Evolutionary conservation across 2,888 invertebrate genomes (phyloP), one percentile per base, ranked within the genome.

Genomic region (Cephus sareptanus): DNA sequence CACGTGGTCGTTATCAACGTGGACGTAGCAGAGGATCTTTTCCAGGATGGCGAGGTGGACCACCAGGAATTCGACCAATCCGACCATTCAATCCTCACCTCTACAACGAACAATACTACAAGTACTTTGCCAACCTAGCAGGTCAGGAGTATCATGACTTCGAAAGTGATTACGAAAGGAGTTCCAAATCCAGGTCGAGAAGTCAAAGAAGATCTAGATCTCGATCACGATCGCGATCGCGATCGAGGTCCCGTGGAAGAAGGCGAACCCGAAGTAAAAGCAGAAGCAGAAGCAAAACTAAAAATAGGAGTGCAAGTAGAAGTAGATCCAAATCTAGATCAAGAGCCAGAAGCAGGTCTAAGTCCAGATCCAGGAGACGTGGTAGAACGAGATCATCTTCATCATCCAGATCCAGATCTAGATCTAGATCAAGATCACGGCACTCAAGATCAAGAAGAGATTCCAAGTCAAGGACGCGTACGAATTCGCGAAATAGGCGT

Each of bases 71-170:
- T 37, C 88, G 78, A 77, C 81, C 79, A 85, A 89, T 87, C 85
- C 91, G 89, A 6, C 83, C 87, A 1, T 90, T 89, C 78, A 90
- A 90, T 85, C 91, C 90, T 3, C 89, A 91, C 82, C 85, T 92
- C 31, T 91, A 92, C 77, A 90, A 92, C 81, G 92, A 92, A 69
- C 92, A 93, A 82, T 93, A 93, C 84, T 92, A 92, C 82, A 94
- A 94, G 84, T 94, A 95, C 80, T 94, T 94, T 82, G 93, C 94
- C 75, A 94, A 93, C 85, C 91, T 95, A 68, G 92, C 94, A 0
- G 93, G 94, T 74, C 92, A 93, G 71, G 93, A 94, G 76, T 91
- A 92, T 34, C 93, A 93, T 78, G 92, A 91, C 82, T 93, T 93
- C 83, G 93, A 93, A 75, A 92, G 82, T 84, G 92, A 87, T 76